phyloP scores from a whole-genome alignment of 2,797 vertebrate species.

The Lutjanus argentimaculatus region DNA sequence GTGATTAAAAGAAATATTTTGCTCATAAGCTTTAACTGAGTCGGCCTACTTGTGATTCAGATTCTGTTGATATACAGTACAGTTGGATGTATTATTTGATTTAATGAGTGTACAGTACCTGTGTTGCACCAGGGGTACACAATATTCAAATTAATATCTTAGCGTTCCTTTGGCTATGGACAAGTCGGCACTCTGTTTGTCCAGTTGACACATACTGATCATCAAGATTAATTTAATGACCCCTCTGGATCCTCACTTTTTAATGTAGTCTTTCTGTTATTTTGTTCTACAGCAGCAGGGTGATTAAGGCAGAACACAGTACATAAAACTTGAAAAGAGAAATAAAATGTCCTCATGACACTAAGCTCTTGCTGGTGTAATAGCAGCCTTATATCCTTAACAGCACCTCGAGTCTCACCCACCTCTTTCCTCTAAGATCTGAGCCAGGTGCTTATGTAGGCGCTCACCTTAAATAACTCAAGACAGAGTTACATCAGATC shows the following conservation, averaged over 20 bases:
- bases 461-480: conserved; percentile 65
- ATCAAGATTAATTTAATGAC: neutral
- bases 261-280: neutral
- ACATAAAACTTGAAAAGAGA: neutral
- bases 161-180: neutral
- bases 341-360: conserved; percentile 21
- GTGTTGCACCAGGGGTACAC: neutral
- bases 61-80: no score
- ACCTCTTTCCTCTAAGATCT: conserved; percentile 45
- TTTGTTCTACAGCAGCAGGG: conserved; percentile 1
- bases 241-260: conserved; percentile 5
- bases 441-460: conserved; percentile 55
- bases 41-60: no score
- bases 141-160: neutral
- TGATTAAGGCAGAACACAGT: neutral
- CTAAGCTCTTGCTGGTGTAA: conserved; percentile 24
- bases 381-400: conserved; percentile 18
- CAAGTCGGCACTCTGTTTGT: neutral
- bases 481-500: conserved; percentile 58
- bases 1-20: no score
- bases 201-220: neutral
- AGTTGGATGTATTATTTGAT: neutral
- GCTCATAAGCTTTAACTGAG: no score
- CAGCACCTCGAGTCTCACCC: conserved; percentile 41
- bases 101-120: neutral